Conservation (phyloP, 2,888 invertebrate genomes). For the Perdita meconis region DNA sequence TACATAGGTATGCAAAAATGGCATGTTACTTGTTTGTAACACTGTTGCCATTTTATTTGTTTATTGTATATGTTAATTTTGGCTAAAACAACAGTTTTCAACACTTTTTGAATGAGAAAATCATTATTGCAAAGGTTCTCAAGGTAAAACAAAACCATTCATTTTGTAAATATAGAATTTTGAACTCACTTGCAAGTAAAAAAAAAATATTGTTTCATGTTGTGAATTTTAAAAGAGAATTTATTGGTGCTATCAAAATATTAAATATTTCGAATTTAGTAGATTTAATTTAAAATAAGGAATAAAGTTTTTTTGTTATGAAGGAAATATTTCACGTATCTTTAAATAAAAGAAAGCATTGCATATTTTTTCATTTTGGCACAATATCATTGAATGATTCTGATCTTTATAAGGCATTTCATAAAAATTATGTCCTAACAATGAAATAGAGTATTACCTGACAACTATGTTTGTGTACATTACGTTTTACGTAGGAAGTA, state of each 20-base stretch:
- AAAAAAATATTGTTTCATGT: neutral
- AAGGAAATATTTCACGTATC: conserved; percentile 4
- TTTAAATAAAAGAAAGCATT: conserved; percentile 15
- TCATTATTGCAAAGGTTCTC: conserved; percentile 3
- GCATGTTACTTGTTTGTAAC: conserved; percentile 30
- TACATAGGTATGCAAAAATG: conserved; percentile 20
- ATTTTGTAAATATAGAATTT: neutral
- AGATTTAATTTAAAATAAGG: neutral
- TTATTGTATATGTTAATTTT: conserved; percentile 32
- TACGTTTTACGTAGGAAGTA: conserved; percentile 35
- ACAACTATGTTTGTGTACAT: conserved; percentile 34
- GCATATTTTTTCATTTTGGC: conserved; percentile 10
- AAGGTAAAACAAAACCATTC: neutral
- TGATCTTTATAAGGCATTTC: neutral
- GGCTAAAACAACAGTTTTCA: conserved; percentile 49
- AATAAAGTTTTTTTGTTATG: conserved; percentile 23
- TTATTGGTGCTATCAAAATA: neutral
- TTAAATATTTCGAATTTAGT: neutral
- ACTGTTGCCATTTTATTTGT: conserved; percentile 38
- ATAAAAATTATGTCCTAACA: neutral
- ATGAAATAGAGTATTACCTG: conserved; percentile 8
- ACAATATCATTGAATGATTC: conserved; percentile 8
- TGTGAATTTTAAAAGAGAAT: neutral
- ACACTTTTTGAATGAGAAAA: conserved; percentile 50
- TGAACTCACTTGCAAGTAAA: neutral